Evolutionary conservation across 2,888 invertebrate species (phyloP).

Genomic region (Epistrophella euchroma): DNA sequence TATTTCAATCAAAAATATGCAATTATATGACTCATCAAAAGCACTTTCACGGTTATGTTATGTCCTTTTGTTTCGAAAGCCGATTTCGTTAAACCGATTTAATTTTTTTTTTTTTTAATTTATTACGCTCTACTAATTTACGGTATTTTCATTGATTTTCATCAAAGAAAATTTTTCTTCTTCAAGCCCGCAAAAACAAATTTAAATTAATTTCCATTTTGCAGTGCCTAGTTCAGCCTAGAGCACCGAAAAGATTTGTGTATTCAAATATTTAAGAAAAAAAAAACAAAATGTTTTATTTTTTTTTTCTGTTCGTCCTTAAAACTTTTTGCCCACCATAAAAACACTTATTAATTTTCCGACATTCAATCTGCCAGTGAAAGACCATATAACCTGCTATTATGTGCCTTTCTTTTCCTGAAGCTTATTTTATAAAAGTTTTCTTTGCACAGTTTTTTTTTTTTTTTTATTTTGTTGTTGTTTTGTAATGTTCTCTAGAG

Average conservation of each 20-base stretch:
- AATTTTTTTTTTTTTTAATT: constrained; percentile 11
- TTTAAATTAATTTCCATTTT: constrained; percentile 20
- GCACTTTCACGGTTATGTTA: neutral
- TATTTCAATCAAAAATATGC: too few species aligned
- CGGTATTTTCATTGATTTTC: constrained; percentile 12
- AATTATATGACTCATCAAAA: neutral
- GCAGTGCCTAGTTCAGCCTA: constrained; percentile 34
- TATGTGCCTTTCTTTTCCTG: constrained; percentile 50
- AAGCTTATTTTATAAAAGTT: constrained; percentile 48
- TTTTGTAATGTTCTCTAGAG: constrained; percentile 22
- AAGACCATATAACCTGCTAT: constrained; percentile 53
- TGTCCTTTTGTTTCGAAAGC: neutral
- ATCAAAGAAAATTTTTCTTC: constrained; percentile 22
- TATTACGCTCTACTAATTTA: constrained; percentile 4
- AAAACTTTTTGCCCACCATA: constrained; percentile 23
- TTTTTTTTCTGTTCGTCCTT: constrained; percentile 3
- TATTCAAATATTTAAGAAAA: constrained; percentile 27
- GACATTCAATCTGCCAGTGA: constrained; percentile 60
- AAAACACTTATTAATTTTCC: constrained; percentile 54
- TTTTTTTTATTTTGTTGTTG: neutral
- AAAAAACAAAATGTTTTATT: neutral
- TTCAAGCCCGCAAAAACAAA: constrained; percentile 1
- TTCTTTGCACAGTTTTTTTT: constrained; percentile 15
- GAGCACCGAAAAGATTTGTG: constrained; percentile 33
- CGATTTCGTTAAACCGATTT: constrained; percentile 4